A percentile compares a stretch with the other conserved stretches of the same genome.
Evolutionary conservation across 2,888 invertebrate genomes (phyloP).

Genomic region (Pseudanteris insignis): DNA sequence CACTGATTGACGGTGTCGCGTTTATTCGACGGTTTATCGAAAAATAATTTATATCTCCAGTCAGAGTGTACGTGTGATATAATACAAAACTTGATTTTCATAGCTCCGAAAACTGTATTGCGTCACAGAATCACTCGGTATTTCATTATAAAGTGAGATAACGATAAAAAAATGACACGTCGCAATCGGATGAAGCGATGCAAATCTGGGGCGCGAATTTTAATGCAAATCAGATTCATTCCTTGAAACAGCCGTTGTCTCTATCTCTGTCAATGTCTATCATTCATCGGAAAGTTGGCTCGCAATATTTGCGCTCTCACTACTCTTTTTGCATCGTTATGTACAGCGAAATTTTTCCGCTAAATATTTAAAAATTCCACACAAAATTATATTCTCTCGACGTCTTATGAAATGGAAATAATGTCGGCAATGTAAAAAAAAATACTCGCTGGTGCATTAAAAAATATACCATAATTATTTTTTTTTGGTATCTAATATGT

Average conservation of each 20-base stretch:
- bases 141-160: slow-evolving; percentile 25
- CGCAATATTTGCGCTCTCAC: slow-evolving; percentile 3
- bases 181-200: slow-evolving; percentile 23
- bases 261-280: slow-evolving; percentile 27
- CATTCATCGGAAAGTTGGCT: slow-evolving; percentile 15
- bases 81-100: slow-evolving; percentile 16
- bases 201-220: slow-evolving; percentile 29
- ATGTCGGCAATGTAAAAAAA: too few species aligned
- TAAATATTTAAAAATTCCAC: too few species aligned
- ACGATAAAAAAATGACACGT: slow-evolving; percentile 32
- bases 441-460: too few species aligned
- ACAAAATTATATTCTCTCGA: too few species aligned
- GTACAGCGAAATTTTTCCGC: too few species aligned
- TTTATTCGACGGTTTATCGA: too few species aligned
- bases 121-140: slow-evolving; percentile 2
- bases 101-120: slow-evolving; percentile 16
- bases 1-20: too few species aligned
- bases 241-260: slow-evolving; percentile 21
- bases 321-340: too few species aligned
- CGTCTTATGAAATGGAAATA: too few species aligned
- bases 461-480: too few species aligned
- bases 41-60: slow-evolving; percentile 4
- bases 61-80: slow-evolving; percentile 8
- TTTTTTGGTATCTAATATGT: too few species aligned
- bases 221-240: slow-evolving; percentile 36